Evolutionary conservation across 2,888 invertebrate genomes (phyloP), one percentile per base, ranked within the genome.

Genomic region (Thelaira solivaga): DNA sequence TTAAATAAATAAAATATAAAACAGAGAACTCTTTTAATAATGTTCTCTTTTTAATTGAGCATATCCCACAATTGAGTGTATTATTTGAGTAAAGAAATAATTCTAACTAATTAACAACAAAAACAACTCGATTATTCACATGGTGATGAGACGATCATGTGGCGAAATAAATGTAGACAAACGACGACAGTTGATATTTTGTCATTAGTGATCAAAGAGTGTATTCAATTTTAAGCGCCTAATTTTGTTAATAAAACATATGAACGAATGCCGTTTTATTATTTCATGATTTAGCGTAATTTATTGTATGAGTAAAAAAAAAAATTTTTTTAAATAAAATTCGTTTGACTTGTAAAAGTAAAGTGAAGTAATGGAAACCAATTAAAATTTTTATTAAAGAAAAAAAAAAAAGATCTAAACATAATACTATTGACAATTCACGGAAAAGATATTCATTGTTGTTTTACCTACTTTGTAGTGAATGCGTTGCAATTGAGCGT

Each of bases 171-270:
- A 31, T 26, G 51, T 24, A 71, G 59, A 64, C 53, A 64, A 55
- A 16, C n/a, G n/a, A 53, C 57, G 61, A 57, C 75, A 79, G 79
- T 79, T 76, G 75, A 72, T 78, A 61, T 68, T 76, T 79, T 75
- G 71, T 72, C 78, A 67, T 67, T 67, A 67, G 41, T 68, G 67
- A 62, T 72, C 18, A 59, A 72, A 68, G 71, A 76, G 65, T 43
- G 55, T 43, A 34, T 62, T 2, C 4, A 2, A 7, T 18, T 57
- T 59, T 51, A 1, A 6, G 4, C 39, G 47, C 61, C 18, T 18
- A 39, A 31, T 29, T 65, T n/a, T 31, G 41, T 53, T 34, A 10
- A 24, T 6, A 41, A 51, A 34, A 36, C 1, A 1, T 16, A 41
- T 5, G 4, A 16, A 3, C 13, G 1, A 7, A 41, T 51, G n/a